Percentiles rank a stretch among this genome's conserved stretches.
These are phyloP conservation scores for Euzetes globulus DNA, from an alignment of 2,888 invertebrate species.

Conservation along the genomic window DNA sequence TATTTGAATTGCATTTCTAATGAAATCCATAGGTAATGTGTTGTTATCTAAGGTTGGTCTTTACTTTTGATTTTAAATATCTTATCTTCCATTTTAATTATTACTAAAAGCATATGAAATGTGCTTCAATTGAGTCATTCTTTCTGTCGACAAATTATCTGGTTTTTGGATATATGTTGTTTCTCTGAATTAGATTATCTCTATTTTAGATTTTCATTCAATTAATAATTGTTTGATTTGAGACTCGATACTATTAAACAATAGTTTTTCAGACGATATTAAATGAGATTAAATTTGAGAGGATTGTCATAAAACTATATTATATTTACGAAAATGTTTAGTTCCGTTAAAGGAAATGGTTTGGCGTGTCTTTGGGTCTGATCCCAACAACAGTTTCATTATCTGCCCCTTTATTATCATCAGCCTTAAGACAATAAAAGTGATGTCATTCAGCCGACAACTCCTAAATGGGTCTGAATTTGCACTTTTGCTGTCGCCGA, in stretches of 20 bases:
- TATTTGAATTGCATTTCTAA: no score
- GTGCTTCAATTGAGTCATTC: no score
- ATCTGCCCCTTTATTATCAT: not conserved
- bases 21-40: not conserved
- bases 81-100: no score
- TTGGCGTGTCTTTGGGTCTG: slow-evolving; percentile 1
- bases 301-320: not conserved
- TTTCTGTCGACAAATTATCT: no score
- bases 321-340: not conserved
- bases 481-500: not conserved
- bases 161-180: no score
- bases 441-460: not conserved
- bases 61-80: not conserved
- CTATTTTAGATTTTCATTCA: no score
- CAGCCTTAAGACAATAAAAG: not conserved
- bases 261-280: no score
- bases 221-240: no score
- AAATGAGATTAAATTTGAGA: not conserved
- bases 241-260: no score
- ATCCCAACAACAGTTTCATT: not conserved
- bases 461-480: slow-evolving; percentile 1
- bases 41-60: not conserved
- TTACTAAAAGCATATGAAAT: no score
- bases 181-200: no score
- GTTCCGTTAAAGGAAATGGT: not conserved